Percentiles rank a stretch among this genome's conserved stretches.
Conservation (phyloP, 2,888 invertebrate species). For the Alloscopus bannaensis region DNA sequence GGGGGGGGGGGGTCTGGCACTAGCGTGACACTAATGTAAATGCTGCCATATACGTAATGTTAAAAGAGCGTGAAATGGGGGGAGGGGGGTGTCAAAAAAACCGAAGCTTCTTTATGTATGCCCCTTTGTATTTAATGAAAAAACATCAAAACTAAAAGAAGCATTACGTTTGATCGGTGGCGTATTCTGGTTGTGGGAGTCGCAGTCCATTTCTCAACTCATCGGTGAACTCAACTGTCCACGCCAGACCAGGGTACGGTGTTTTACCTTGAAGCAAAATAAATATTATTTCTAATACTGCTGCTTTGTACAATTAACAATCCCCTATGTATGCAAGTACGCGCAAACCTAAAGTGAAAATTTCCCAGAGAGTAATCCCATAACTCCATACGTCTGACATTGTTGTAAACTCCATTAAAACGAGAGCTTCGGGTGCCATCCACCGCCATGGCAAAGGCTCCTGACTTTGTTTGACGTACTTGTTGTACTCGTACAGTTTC, state of each 20-base stretch:
- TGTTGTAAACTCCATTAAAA: background rate
- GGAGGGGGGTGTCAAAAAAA: too few species aligned
- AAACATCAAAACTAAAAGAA: background rate
- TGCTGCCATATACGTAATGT: too few species aligned
- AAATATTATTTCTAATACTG: background rate
- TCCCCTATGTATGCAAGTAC: too few species aligned
- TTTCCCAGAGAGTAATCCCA: background rate
- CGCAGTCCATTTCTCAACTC: conserved; percentile 1
- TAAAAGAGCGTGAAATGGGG: too few species aligned
- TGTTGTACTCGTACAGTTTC: conserved; percentile 9
- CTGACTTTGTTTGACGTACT: conserved; percentile 10
- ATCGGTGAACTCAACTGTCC: background rate
- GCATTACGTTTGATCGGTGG: background rate
- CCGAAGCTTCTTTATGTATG: background rate
- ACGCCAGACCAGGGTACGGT: background rate
- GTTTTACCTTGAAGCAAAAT: background rate
- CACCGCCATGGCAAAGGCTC: conserved; percentile 18
- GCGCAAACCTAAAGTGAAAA: conserved; percentile 6
- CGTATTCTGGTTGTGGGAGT: background rate
- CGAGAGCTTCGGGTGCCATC: background rate
- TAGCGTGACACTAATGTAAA: too few species aligned
- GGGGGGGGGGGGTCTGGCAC: too few species aligned
- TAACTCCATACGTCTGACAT: conserved; percentile 20
- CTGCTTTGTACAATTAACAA: background rate
- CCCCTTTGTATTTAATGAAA: too few species aligned